Base-by-base conservation (phyloP, 2,888 invertebrate species). In the Platerodrilus igneus region DNA sequence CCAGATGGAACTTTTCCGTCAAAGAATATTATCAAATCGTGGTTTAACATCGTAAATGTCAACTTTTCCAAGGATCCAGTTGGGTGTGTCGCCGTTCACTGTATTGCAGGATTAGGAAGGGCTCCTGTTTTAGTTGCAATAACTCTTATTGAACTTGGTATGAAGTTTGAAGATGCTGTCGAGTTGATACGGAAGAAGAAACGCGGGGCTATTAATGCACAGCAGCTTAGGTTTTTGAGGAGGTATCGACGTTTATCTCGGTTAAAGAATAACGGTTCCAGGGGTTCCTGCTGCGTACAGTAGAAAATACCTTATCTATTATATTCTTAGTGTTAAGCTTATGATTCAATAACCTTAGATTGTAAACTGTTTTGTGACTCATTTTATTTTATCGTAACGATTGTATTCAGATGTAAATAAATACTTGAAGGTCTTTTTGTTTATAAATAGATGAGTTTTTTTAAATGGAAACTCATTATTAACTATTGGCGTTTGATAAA, bases 141-240 rank as follows among this genome's bases (percentile, higher is more conserved):
- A 62, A 96, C 97, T 58, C 83, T 99, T 58, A 94, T 97, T 70
- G 97, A 97, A 76, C 82, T 95, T 60, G 97, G 97, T 61, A 86
- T 97, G 75, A 92, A 92, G 72, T 97, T 94, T 69, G 96, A 97
- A 74, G 96, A 97, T 72, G 96, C 96, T 51, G 96, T 97, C 55
- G 94, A 96, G 73, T 83, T 93, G 68, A 99, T 97, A 66, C 77
- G 97, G 75, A 86, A 38, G 30, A 73, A 83, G 97, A 58, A 88
- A 96, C 64, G 97, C 97, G 60, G 97, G 60, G 97, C 97, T 58
- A 94, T 99, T 67, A 99, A 99, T 74, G 84, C 95, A 56, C 96
- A 95, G 75, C 99, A 99, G 77, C 81, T 99, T 66, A 84, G 87
- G 62, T 99, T 86, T 76, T 78, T 99, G 72, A 94, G 96, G 77